Conservation (phyloP, 2,797 vertebrate species). For the Vultur gryphus region DNA sequence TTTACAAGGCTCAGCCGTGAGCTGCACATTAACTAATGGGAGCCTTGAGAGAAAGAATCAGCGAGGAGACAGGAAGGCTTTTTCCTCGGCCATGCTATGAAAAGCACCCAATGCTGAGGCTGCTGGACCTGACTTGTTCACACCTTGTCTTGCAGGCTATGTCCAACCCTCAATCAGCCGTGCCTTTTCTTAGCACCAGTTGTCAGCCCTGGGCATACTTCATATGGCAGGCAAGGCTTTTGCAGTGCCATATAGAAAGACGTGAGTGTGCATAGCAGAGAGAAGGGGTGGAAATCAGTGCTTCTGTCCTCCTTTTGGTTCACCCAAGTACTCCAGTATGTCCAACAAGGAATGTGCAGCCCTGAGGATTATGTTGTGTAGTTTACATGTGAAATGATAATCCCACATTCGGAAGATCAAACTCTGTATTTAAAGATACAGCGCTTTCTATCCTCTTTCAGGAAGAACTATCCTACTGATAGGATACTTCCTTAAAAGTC, state of each 20-base stretch:
- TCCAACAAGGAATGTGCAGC: neutral
- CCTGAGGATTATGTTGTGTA: neutral
- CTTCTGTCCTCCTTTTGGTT: neutral
- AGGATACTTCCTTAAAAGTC: neutral
- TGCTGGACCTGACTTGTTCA: neutral
- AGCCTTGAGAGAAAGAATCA: neutral
- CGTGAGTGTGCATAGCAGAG: fast-evolving
- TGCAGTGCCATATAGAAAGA: neutral
- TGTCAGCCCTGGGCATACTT: neutral
- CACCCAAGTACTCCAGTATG: neutral
- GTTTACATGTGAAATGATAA: neutral
- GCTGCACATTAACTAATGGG: neutral
- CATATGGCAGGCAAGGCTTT: neutral
- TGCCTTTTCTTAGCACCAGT: neutral
- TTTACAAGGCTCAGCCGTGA: neutral
- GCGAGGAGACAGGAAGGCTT: neutral
- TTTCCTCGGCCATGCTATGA: neutral
- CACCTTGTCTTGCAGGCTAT: neutral
- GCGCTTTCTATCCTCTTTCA: neutral
- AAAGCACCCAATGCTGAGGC: neutral
- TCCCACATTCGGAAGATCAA: neutral
- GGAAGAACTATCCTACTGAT: neutral
- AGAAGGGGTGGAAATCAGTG: neutral
- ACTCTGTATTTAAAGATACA: neutral
- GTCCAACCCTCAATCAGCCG: neutral